Evolutionary conservation across 2,797 vertebrate species (phyloP).

Genomic region (Xiphophorus birchmanni): DNA sequence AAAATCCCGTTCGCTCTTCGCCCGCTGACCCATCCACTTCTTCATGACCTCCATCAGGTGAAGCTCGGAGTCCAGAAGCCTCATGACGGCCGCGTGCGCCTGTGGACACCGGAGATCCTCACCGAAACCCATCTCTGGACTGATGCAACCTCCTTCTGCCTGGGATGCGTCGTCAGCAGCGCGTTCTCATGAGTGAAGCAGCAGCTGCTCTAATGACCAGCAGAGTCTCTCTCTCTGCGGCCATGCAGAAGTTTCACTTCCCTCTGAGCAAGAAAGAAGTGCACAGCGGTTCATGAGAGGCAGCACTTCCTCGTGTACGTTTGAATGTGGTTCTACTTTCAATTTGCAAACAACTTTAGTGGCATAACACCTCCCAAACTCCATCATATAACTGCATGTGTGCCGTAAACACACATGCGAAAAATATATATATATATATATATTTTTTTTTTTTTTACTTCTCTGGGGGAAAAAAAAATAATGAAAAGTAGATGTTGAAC

Average conservation of each 20-base stretch:
- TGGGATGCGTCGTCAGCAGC: not conserved
- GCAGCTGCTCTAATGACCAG: constrained; percentile 43
- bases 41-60: constrained; percentile 94
- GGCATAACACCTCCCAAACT: not conserved
- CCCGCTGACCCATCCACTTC: constrained; percentile 94
- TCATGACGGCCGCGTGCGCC: constrained; percentile 87
- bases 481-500: not conserved
- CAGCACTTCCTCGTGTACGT: constrained; percentile 65
- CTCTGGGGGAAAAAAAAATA: not conserved
- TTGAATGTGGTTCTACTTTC: constrained; percentile 34
- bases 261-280: constrained; percentile 37
- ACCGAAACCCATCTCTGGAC: constrained; percentile 86
- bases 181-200: constrained; percentile 14
- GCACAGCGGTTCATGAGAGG: constrained; percentile 11
- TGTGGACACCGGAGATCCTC: constrained; percentile 88
- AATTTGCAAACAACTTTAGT: constrained; percentile 1
- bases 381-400: not conserved
- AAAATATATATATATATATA: not conserved
- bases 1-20: constrained; percentile 93
- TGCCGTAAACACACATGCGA: not conserved
- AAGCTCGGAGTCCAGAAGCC: constrained; percentile 91
- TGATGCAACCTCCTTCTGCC: not conserved
- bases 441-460: not conserved
- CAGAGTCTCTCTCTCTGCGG: constrained; percentile 17
- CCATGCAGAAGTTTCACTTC: constrained; percentile 63